Percentiles rank a stretch among this genome's conserved stretches.
Conservation (phyloP, 2,888 invertebrate species). For the Amphipoea lucens region DNA sequence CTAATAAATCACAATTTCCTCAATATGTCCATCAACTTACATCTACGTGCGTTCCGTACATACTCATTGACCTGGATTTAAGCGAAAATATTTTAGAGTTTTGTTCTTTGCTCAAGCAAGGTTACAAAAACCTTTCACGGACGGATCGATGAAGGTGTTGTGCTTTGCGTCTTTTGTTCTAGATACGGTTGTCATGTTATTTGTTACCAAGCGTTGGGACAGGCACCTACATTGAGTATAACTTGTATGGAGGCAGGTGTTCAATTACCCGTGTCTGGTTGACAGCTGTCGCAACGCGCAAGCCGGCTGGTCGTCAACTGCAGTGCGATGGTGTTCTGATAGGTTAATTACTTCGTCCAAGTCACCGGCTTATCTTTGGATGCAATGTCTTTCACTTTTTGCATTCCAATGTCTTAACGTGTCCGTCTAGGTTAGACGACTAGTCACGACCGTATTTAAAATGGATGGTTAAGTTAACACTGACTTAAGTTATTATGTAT, state of each 20-base stretch:
- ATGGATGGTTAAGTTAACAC: slow-evolving; percentile 10
- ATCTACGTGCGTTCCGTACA: slow-evolving; percentile 63
- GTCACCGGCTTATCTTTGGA: slow-evolving; percentile 56
- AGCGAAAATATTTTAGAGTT: slow-evolving; percentile 69
- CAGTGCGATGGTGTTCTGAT: slow-evolving; percentile 59
- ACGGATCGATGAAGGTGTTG: slow-evolving; percentile 62
- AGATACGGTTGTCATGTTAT: slow-evolving; percentile 59
- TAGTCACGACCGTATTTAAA: slow-evolving; percentile 3
- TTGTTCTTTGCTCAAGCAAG: slow-evolving; percentile 75
- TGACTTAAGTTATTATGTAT: slow-evolving; percentile 14
- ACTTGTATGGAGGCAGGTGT: slow-evolving; percentile 62
- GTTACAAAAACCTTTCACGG: slow-evolving; percentile 78
- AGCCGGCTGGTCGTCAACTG: slow-evolving; percentile 66
- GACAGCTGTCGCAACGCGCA: slow-evolving; percentile 74
- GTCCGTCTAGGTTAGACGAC: slow-evolving; percentile 25
- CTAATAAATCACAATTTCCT: slow-evolving; percentile 70
- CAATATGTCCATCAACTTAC: slow-evolving; percentile 73
- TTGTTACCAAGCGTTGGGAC: slow-evolving; percentile 66
- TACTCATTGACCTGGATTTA: slow-evolving; percentile 79
- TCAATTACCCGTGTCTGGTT: slow-evolving; percentile 71
- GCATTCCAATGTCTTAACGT: slow-evolving; percentile 55
- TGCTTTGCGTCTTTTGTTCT: slow-evolving; percentile 68
- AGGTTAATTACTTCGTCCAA: slow-evolving; percentile 67
- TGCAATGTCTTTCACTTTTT: slow-evolving; percentile 64
- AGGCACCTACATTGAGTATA: slow-evolving; percentile 51